Evolutionary conservation across 2,113 vertebrate genomes (phyloP).

Genomic region (Cacatua alba): DNA sequence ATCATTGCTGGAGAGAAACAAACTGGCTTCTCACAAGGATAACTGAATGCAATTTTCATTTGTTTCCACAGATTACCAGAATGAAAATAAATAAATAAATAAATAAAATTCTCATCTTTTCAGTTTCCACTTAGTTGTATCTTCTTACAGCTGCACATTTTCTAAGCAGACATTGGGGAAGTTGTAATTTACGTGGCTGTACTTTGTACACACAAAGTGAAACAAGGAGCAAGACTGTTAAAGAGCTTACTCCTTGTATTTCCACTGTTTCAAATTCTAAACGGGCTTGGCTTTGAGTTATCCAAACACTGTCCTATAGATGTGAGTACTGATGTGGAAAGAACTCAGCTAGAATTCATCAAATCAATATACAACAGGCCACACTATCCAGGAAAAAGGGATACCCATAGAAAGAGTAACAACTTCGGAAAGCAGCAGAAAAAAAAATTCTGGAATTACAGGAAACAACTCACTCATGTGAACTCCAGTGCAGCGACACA

Average conservation of each 20-base stretch:
- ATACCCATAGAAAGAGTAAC: neutral
- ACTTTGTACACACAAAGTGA: neutral
- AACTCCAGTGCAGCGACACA: neutral
- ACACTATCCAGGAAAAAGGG: neutral
- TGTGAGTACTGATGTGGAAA: neutral
- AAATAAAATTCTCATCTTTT: rapidly evolving
- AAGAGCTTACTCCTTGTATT: neutral
- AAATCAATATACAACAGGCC: neutral
- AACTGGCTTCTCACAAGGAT: neutral
- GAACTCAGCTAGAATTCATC: neutral
- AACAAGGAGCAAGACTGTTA: neutral
- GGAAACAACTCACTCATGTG: neutral
- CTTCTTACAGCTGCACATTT: neutral
- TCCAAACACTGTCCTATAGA: neutral
- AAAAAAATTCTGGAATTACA: neutral
- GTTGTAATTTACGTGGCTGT: neutral
- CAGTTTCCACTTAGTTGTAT: neutral
- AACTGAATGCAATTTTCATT: neutral
- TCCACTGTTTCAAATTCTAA: neutral
- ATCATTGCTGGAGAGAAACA: neutral
- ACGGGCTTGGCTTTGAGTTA: neutral
- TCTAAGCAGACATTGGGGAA: neutral
- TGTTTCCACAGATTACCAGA: neutral
- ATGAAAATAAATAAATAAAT: too few species aligned
- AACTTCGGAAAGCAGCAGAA: neutral